Conservation (phyloP, 2,888 invertebrate genomes). For the Agrochola lota region DNA sequence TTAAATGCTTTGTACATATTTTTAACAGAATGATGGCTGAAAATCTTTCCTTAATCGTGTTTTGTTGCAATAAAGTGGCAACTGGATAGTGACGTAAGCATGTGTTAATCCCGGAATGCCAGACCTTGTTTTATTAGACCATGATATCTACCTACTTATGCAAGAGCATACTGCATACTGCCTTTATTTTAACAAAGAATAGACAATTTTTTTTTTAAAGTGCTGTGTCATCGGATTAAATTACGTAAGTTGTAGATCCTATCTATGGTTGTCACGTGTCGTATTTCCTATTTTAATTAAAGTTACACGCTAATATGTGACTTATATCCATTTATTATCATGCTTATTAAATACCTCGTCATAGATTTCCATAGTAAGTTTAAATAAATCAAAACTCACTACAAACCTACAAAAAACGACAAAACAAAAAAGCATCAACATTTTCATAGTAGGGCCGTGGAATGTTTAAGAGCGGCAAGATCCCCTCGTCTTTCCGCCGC, state of each 20-base stretch:
- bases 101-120: too few species aligned
- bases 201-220: too few species aligned
- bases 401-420: not conserved
- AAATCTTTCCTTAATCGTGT: too few species aligned
- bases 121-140: too few species aligned
- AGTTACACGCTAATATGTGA: not conserved
- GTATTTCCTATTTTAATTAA: not conserved
- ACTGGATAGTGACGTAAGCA: too few species aligned
- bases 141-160: not conserved
- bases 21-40: too few species aligned
- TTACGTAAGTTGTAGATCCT: conserved; percentile 30
- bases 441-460: conserved; percentile 34
- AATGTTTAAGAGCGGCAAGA: conserved; percentile 47
- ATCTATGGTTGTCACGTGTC: conserved; percentile 26
- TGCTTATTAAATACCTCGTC: not conserved
- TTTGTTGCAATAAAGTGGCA: too few species aligned
- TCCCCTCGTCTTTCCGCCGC: conserved; percentile 71
- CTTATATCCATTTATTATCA: not conserved
- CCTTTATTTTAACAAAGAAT: conserved; percentile 24
- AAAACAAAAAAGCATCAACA: conserved; percentile 26
- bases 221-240: conserved; percentile 42
- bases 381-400: not conserved
- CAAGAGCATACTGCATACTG: conserved; percentile 27
- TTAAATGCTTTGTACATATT: too few species aligned
- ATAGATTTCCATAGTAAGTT: not conserved